A percentile compares a stretch with the other conserved stretches of the same genome.
Evolutionary conservation across 2,113 vertebrate genomes (phyloP).

Genomic region (Buteo buteo): DNA sequence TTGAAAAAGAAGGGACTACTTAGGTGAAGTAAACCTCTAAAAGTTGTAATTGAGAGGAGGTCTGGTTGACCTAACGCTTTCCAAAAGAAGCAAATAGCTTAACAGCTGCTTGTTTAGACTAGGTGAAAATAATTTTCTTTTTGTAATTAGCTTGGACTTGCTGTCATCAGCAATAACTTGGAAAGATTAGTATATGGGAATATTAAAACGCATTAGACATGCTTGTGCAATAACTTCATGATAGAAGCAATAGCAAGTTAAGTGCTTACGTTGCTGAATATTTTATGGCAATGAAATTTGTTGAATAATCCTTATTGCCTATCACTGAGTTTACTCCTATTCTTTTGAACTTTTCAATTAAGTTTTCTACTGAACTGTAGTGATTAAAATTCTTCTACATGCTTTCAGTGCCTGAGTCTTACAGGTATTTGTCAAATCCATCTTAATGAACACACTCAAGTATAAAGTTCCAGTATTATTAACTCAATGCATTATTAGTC

Average conservation of each 20-base stretch:
- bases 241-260: not conserved
- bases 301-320: not conserved
- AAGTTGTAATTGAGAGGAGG: not conserved
- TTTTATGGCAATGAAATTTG: not conserved
- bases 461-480: not conserved
- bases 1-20: not conserved
- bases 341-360: conserved; percentile 1
- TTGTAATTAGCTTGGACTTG: not conserved
- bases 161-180: not conserved
- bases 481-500: not conserved
- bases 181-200: not conserved
- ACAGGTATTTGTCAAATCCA: not conserved
- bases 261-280: not conserved
- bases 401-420: not conserved
- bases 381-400: not conserved
- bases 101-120: not conserved
- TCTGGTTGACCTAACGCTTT: not conserved
- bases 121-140: not conserved
- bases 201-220: not conserved
- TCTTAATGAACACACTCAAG: not conserved
- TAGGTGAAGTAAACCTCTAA: not conserved
- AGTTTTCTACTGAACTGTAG: not conserved
- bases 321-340: not conserved
- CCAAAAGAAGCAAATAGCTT: not conserved
- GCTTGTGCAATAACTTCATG: not conserved